A percentile compares a stretch with the other conserved stretches of the same genome.
These are phyloP conservation scores for Idaea aversata DNA, from an alignment of 2,888 invertebrate species.

Conservation along the genomic window DNA sequence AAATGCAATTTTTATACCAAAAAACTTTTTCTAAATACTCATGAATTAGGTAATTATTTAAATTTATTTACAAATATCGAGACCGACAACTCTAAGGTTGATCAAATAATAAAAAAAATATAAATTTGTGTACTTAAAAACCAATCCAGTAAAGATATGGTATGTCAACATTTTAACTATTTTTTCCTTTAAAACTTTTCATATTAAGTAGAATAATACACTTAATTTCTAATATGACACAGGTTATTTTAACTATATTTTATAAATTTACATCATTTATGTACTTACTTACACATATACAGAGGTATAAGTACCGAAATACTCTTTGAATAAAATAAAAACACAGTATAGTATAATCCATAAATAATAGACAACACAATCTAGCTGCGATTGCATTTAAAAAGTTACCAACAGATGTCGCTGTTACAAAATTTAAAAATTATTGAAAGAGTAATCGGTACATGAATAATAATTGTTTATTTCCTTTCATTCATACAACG, in stretches of 20 bases:
- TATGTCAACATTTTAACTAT: conserved; percentile 69
- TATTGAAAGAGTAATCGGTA: conserved; percentile 46
- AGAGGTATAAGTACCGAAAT: conserved; percentile 52
- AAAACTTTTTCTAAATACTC: conserved; percentile 59
- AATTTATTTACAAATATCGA: conserved; percentile 71
- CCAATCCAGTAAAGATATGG: conserved; percentile 42
- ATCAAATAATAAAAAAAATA: conserved; percentile 44
- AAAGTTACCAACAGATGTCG: conserved; percentile 28
- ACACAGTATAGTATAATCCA: conserved; percentile 13
- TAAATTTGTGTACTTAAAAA: conserved; percentile 43
- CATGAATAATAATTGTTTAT: conserved; percentile 44
- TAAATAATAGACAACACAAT: conserved; percentile 6
- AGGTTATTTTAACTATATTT: conserved; percentile 73
- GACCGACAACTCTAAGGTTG: conserved; percentile 45
- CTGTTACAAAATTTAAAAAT: conserved; percentile 25
- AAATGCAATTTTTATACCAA: conserved; percentile 75
- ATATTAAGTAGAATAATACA: conserved; percentile 78
- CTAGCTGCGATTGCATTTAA: conserved; percentile 14
- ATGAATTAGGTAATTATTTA: conserved; percentile 51
- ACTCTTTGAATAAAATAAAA: conserved; percentile 36
- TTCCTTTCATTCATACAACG: conserved; percentile 61
- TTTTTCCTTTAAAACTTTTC: conserved; percentile 64
- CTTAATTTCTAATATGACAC: conserved; percentile 78
- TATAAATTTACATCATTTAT: conserved; percentile 73
- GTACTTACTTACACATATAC: conserved; percentile 78